Evolutionary conservation across 2,113 vertebrate species (phyloP).

Genomic region (Chaetodon auriga): DNA sequence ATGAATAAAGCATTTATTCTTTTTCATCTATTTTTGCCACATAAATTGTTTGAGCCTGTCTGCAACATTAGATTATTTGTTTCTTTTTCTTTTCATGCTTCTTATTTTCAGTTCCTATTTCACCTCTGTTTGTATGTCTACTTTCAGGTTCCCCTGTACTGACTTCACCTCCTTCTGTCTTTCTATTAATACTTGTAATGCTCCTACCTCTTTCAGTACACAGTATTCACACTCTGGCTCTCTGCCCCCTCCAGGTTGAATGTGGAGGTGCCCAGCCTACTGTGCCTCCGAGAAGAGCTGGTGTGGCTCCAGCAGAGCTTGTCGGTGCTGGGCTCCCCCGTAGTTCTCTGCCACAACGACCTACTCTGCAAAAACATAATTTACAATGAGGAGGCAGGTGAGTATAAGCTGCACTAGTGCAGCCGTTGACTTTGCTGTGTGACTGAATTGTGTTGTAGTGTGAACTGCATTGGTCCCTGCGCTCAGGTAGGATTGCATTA

Average conservation of each 20-base stretch:
- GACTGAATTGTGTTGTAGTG: conserved; percentile 60
- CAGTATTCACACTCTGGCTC: not conserved
- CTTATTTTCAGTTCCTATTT: conserved; percentile 11
- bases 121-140: not conserved
- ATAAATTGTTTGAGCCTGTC: not conserved
- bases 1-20: not conserved
- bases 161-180: not conserved
- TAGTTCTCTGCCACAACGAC: conserved; percentile 99
- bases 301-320: conserved; percentile 94
- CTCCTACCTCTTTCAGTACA: not conserved
- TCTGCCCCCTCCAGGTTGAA: conserved; percentile 84
- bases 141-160: not conserved
- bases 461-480: conserved; percentile 41
- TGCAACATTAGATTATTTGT: not conserved
- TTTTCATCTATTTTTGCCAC: not conserved
- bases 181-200: not conserved
- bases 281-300: conserved; percentile 92
- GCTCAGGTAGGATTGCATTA: conserved; percentile 66
- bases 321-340: conserved; percentile 93
- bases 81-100: not conserved
- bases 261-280: conserved; percentile 88
- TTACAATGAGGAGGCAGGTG: conserved; percentile 94
- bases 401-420: conserved; percentile 68
- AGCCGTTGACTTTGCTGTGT: conserved; percentile 46
- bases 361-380: conserved; percentile 99